Percentiles rank a stretch among this genome's conserved stretches.
These are phyloP conservation scores for Cairina moschata DNA, from an alignment of 2,113 vertebrate species.

Conservation along the genomic window DNA sequence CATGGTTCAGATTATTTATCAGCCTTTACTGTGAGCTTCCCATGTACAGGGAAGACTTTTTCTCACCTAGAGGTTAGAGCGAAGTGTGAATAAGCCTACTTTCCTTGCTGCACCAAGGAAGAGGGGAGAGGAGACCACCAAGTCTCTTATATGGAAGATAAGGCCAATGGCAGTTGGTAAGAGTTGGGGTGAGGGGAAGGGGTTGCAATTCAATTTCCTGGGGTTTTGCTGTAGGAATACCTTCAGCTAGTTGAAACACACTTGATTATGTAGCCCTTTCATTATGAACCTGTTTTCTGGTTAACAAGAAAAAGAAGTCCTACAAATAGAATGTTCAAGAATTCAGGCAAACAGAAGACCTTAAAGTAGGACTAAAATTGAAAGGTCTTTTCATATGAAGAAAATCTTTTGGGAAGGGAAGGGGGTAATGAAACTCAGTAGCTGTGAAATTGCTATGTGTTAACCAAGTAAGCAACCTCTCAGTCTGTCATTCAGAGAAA, in stretches of 20 bases:
- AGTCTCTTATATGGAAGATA: background rate
- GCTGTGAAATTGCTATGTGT: constrained; percentile 22
- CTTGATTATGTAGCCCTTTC: background rate
- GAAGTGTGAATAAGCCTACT: background rate
- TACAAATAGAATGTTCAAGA: background rate
- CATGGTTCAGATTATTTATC: background rate
- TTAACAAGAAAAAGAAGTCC: background rate
- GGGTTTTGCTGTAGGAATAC: background rate
- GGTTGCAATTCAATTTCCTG: background rate
- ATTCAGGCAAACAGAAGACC: background rate
- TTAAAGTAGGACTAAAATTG: background rate
- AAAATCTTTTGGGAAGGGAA: background rate
- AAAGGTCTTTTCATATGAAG: background rate
- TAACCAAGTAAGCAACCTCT: constrained; percentile 6
- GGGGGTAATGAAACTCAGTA: constrained; percentile 18
- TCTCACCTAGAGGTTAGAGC: background rate
- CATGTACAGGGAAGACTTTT: background rate
- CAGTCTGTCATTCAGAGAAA: constrained; percentile 34
- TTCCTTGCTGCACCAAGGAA: background rate
- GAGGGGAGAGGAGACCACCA: background rate
- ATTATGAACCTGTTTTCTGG: background rate
- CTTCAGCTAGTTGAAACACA: background rate
- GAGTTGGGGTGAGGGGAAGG: background rate
- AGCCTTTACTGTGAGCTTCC: background rate
- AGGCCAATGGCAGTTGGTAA: background rate